Base-by-base conservation (phyloP, 2,888 invertebrate genomes). In the Lepidonotus clava region DNA sequence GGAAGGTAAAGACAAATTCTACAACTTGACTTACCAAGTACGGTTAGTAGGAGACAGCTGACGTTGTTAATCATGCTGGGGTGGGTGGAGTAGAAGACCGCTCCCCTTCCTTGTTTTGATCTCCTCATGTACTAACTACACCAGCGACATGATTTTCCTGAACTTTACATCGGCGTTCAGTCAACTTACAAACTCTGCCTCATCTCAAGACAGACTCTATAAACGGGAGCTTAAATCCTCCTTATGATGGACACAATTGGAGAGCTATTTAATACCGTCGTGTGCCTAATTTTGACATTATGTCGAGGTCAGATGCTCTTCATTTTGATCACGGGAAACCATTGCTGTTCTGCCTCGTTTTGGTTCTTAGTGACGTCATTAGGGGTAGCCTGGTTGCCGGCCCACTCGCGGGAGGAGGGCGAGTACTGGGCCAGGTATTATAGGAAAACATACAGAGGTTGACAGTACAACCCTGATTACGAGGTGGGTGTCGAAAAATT, bases 101-200 rank as follows among this genome's bases (percentile, higher is more conserved):
- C 28, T 61, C 28, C 61, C 61, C 61, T 61, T 61, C 61, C 61
- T 61, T 61, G 61, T 61, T 61, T 61, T 61, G 61, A 32, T 61
- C 21, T 56, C 14, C n/a, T 56, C 56, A 56, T 5, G 56, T 5
- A n/a, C 8, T 56, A n/a, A 5, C 53, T 4, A 53, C 53, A 53
- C 18, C 21, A 53, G 28, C 1, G n/a, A 28, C 61, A 61, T 28
- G 2, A 61, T 61, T 11, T 32, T 28, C 14, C 28, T 28, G 28
- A 61, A 61, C 61, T 61, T 61, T 61, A 11, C 61, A 28, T 61
- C 61, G 61, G 28, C 61, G 28, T 61, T 28, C 61, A 8, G 28
- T 24, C 1, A 28, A 28, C 21, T 11, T 14, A 28, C n/a, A 28
- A 8, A 11, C 28, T 61, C 4, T 61, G 24, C 28, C 24, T 4